Evolutionary conservation across 2,113 vertebrate species (phyloP).

Genomic region (Cyphomyrus plagiostoma): DNA sequence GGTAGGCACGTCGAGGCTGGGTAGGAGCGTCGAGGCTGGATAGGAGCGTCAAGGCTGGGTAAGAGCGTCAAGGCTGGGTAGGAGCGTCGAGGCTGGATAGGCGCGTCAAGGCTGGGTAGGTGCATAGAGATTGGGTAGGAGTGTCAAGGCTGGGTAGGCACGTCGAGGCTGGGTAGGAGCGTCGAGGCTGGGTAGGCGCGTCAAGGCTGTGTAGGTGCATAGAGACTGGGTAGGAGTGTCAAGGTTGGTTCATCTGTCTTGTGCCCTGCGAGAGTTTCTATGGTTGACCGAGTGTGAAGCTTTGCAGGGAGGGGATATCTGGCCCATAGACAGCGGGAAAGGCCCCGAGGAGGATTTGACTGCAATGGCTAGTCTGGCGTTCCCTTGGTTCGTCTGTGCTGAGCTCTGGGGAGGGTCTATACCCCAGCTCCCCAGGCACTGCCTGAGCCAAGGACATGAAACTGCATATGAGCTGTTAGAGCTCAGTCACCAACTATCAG

Average conservation of each 20-base stretch:
- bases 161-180: neutral
- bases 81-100: neutral
- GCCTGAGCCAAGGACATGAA: neutral
- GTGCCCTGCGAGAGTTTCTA: neutral
- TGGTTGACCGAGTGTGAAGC: neutral
- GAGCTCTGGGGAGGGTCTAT: neutral
- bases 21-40: too few relatives aligned
- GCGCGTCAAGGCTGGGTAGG: too few relatives aligned
- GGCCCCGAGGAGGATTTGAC: neutral
- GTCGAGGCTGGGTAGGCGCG: too few relatives aligned
- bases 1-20: too few relatives aligned
- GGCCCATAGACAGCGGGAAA: neutral
- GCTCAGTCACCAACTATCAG: neutral
- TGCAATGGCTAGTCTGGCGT: neutral
- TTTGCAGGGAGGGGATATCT: neutral
- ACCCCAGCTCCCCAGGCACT: neutral
- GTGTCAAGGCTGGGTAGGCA: neutral
- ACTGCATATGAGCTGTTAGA: neutral
- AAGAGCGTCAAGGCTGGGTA: neutral
- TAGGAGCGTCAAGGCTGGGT: neutral
- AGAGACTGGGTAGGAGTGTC: neutral
- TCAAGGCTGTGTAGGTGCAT: too few relatives aligned
- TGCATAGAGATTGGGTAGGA: neutral
- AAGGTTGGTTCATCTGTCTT: neutral
- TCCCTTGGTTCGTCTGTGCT: neutral